Base-by-base conservation (phyloP, 2,797 vertebrate genomes). In the Sebastes iracundus region DNA sequence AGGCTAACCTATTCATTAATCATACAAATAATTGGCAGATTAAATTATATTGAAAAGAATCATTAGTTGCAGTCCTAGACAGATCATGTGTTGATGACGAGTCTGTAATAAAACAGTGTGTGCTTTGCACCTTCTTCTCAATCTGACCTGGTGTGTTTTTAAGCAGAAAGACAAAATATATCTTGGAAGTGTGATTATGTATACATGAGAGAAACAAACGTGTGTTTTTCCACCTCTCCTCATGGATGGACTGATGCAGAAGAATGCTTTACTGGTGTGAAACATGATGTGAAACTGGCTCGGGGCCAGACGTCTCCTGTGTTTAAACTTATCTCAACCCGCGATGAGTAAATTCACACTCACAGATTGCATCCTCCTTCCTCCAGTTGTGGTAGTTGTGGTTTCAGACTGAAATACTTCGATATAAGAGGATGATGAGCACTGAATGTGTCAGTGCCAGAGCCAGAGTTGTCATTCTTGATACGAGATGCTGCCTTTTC, bases 271-370 rank as follows among this genome's bases (percentile, higher is more conserved):
- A 49, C 42, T 49, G 42, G 3, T 66, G 79, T 83, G 87, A 86
- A 88, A 84, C 72, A 52, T 75, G 60, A 82, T 83, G 69, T 85
- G 64, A 7, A 72, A 55, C 3, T 32, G 16, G 65, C 3, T 71
- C 6, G 2, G 12, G 30, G 79, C 56, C 65, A 67, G 62, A 66
- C 70, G 58, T 77, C 16, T 6, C 20, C 60, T 1, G 2, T 35
- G 59, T 75, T 81, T 80, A 72, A 88, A 88, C 25, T 13, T 72
- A 82, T 81, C 46, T 71, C 65, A 75, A 63, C 55, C 70, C 75
- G 71, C 85, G 30, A 49, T 86, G 7, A 84, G 76, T 74, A 32
- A 60, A 80, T 74, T 87, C 65, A 80, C 77, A 75, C 74, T 74
- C 75, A 6, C 42, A 23, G 30, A 77, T 55, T 18, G 25, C 67